Conservation (phyloP, 2,797 vertebrate species). For the Phalloptychus januarius region DNA sequence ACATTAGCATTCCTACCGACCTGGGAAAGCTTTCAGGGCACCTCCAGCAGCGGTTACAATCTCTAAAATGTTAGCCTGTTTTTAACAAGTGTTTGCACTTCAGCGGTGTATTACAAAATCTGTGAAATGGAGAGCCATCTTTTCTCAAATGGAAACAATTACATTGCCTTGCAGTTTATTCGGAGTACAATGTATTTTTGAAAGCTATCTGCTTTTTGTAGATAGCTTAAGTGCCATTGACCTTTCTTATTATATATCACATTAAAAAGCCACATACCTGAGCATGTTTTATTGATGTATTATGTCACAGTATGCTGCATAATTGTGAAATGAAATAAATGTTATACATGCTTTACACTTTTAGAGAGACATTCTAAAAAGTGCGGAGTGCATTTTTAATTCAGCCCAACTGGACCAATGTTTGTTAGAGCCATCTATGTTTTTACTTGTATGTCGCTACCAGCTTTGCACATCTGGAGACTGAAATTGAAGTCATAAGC, state of each 20-base stretch:
- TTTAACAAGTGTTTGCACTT: conserved; percentile 39
- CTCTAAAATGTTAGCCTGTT: conserved; percentile 29
- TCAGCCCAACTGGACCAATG: neutral
- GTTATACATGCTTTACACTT: neutral
- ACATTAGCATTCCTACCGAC: conserved; percentile 50
- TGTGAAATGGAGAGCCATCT: conserved; percentile 18
- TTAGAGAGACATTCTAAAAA: neutral
- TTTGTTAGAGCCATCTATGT: neutral
- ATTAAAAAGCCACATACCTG: neutral
- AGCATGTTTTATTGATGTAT: neutral
- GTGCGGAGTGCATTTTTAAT: neutral
- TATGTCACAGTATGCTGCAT: neutral
- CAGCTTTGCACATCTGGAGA: neutral
- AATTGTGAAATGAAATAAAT: neutral
- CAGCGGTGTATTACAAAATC: conserved; percentile 20
- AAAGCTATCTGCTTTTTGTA: neutral
- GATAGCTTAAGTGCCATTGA: neutral
- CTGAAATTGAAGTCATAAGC: neutral
- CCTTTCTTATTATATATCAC: neutral
- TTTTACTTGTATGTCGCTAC: neutral
- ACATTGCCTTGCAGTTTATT: conserved; percentile 14
- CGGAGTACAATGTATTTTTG: conserved; percentile 4
- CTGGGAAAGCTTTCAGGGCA: conserved; percentile 4
- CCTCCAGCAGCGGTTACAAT: conserved; percentile 26
- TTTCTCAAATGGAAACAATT: conserved; percentile 14